Evolutionary conservation across 1,140 invertebrate species (phyloP).

Genomic region (Halesus radiatus): DNA sequence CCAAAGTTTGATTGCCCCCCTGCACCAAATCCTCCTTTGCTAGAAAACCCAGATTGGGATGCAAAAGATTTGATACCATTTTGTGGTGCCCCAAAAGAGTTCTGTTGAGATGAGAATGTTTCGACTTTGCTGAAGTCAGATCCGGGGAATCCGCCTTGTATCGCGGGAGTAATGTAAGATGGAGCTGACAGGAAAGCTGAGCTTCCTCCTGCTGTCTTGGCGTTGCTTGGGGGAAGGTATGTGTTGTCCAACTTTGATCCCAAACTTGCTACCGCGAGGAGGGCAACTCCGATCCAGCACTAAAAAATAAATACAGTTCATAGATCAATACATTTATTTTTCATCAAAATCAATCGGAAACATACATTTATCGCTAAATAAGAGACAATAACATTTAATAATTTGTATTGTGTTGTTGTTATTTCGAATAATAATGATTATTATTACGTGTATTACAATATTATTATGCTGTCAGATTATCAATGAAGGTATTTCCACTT

Average conservation of each 20-base stretch:
- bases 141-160: constrained; percentile 31
- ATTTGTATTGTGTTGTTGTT: neutral
- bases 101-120: constrained; percentile 25
- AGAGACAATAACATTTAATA: neutral
- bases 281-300: constrained; percentile 39
- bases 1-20: constrained; percentile 11
- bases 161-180: constrained; percentile 40
- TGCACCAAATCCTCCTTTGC: neutral
- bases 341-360: too few species aligned
- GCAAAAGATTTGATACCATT: neutral
- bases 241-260: constrained; percentile 68
- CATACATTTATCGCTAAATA: neutral
- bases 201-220: constrained; percentile 63
- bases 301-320: constrained; percentile 1
- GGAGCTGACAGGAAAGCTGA: constrained; percentile 56
- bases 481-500: too few species aligned
- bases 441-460: too few species aligned
- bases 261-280: constrained; percentile 59
- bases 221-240: constrained; percentile 70
- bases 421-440: too few species aligned
- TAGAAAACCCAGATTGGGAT: neutral
- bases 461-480: too few species aligned
- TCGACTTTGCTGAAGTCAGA: constrained; percentile 37
- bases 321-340: too few species aligned
- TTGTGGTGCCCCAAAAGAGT: neutral